These are phyloP conservation scores for Platygyra sinensis DNA, from an alignment of 64 coral and sea anemone genomes.

Conservation along the genomic window DNA sequence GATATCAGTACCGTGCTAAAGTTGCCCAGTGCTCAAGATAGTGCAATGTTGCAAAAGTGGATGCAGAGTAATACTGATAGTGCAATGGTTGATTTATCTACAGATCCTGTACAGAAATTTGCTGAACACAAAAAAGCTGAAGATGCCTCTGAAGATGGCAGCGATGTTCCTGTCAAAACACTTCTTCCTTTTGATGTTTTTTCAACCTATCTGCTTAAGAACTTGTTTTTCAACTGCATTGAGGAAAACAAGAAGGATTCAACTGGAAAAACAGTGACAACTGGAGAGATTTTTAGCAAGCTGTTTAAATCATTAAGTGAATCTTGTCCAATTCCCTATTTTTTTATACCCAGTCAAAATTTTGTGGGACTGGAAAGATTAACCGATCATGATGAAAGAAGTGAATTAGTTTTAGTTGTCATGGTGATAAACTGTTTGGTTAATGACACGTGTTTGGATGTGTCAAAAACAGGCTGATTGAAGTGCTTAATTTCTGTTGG, in stretches of 20 bases:
- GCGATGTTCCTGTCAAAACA: constrained; percentile 9
- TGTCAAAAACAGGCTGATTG: constrained; percentile 50
- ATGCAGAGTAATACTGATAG: too few species aligned
- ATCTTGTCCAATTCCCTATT: constrained; percentile 9
- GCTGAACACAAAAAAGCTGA: not conserved
- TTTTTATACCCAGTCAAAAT: constrained; percentile 19
- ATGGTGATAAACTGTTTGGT: not conserved
- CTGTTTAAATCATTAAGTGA: constrained; percentile 13
- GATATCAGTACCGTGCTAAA: not conserved
- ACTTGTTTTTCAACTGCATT: constrained; percentile 52
- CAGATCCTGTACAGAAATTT: not conserved
- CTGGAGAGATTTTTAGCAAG: not conserved
- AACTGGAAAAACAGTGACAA: not conserved
- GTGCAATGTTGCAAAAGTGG: not conserved
- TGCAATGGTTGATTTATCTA: not conserved
- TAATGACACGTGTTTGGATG: constrained; percentile 44
- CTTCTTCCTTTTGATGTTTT: constrained; percentile 29
- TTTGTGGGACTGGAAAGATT: constrained; percentile 1
- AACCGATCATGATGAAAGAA: not conserved
- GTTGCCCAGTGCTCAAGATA: not conserved
- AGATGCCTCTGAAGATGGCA: not conserved
- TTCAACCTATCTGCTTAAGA: constrained; percentile 51
- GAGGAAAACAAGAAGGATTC: constrained; percentile 3
- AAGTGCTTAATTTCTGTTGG: constrained; percentile 1
- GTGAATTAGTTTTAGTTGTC: not conserved